Base-by-base conservation (phyloP, 2,113 vertebrate species). In the Gopherus flavomarginatus region DNA sequence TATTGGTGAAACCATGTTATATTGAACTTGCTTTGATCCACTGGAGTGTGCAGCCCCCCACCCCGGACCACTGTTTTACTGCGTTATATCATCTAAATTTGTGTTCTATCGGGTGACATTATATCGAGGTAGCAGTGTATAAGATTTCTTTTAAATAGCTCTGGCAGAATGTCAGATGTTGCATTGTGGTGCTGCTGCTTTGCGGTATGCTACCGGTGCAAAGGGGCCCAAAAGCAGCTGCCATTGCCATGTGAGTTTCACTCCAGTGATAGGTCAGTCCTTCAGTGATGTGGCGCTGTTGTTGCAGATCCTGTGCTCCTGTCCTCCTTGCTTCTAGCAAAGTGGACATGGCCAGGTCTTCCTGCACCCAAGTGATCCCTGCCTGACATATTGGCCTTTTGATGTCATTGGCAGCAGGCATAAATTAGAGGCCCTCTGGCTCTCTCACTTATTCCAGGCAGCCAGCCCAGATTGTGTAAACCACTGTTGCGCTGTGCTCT, bases 211-310 rank as follows among this genome's bases (percentile, higher is more conserved):
- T 6, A 4, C 44, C 53, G 83, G 19, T 52, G 47, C 80, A 83
- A 53, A 38, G 65, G n/a, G 3, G 17, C 50, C 78, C 80, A 0
- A 12, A 42, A 75, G 38, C 17, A 75, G 10, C 42, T 24, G 0
- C 2, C 16, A 44, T 84, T 47, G 35, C 29, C 87, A 4, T 38
- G 52, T 78, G 38, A 12, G 4, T 81, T 82, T 49, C 22, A 42
- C n/a, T n/a, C n/a, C 21, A n/a, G 19, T 31, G 38, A 5, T 75
- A 24, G 72, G 11, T 75, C 72, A 75, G 4, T 75, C n/a, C 38
- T 9, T 65, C 9, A 59, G 59, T 86, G 90, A 16, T 52, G 19
- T 31, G 38, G 3, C 47, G 2, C 21, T 22, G 0, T n/a, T n/a
- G 11, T 5, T 49, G 2, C 0, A 24, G 69, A 31, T 5, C 5